These are phyloP conservation scores for Stenurella melanura DNA, from an alignment of 2,888 invertebrate species.

Conservation along the genomic window DNA sequence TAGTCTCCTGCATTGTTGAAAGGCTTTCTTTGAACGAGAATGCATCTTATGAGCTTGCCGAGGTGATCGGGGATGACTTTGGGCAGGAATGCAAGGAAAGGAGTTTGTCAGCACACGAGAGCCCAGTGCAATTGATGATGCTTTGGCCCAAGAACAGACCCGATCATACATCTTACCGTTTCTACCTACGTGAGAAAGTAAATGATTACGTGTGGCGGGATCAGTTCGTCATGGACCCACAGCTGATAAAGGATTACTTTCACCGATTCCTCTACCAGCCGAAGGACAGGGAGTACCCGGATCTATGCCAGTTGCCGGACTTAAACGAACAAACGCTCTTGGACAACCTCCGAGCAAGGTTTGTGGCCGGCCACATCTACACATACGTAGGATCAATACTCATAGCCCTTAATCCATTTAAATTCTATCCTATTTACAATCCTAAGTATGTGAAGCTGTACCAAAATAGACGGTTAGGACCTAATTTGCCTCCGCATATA, in stretches of 20 bases:
- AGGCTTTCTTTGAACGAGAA: constrained; percentile 78
- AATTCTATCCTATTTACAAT: constrained; percentile 98
- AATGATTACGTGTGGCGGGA: constrained; percentile 91
- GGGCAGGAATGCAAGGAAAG: constrained; percentile 95
- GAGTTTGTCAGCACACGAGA: constrained; percentile 86
- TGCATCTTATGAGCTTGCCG: constrained; percentile 87
- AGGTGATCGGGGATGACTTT: constrained; percentile 89
- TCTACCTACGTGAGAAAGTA: constrained; percentile 91
- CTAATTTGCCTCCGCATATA: constrained; percentile 96
- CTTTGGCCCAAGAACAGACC: constrained; percentile 83
- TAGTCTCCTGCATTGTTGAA: constrained; percentile 91
- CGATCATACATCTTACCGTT: constrained; percentile 80
- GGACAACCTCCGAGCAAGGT: constrained; percentile 91
- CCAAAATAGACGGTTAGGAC: constrained; percentile 92
- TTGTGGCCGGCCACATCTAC: constrained; percentile 94
- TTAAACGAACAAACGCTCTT: constrained; percentile 94
- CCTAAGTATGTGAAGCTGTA: constrained; percentile 97
- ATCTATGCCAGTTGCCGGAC: constrained; percentile 95
- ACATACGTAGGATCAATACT: constrained; percentile 97
- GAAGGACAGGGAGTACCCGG: constrained; percentile 94
- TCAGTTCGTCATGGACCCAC: constrained; percentile 91
- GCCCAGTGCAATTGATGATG: constrained; percentile 88
- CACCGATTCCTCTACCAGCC: constrained; percentile 93
- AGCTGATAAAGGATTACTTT: constrained; percentile 94
- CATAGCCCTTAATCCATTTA: constrained; percentile 95